Evolutionary conservation across 2,113 vertebrate genomes (phyloP).

Genomic region (Dasyurus viverrinus): DNA sequence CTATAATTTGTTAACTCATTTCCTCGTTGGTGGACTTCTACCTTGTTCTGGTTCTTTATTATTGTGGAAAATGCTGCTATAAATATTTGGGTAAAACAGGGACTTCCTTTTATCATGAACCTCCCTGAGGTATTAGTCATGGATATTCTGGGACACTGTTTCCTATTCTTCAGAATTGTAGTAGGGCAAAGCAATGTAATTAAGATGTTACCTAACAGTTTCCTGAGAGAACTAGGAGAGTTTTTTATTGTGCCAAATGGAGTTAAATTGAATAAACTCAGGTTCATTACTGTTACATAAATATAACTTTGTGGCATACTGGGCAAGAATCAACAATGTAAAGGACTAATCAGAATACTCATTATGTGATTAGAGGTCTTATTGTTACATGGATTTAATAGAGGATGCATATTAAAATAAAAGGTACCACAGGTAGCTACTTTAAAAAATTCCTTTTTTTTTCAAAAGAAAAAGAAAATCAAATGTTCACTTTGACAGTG

Average conservation of each 20-base stretch:
- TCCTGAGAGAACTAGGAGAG: background rate
- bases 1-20: background rate
- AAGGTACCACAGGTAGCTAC: background rate
- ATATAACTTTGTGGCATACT: background rate
- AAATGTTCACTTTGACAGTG: background rate
- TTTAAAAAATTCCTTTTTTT: background rate
- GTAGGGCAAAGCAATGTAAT: background rate
- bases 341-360: background rate
- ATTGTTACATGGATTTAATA: conserved; percentile 8
- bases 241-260: background rate
- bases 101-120: background rate
- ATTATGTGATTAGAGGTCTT: background rate
- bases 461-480: background rate
- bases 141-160: background rate
- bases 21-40: background rate
- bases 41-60: background rate
- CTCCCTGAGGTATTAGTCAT: background rate
- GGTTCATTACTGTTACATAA: background rate
- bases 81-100: background rate
- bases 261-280: background rate
- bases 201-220: background rate
- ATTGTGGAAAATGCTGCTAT: background rate
- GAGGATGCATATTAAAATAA: background rate
- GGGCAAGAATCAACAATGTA: background rate
- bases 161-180: background rate